Base-by-base conservation (phyloP, 2,797 vertebrate genomes). In the Urosaurus nigricauda region DNA sequence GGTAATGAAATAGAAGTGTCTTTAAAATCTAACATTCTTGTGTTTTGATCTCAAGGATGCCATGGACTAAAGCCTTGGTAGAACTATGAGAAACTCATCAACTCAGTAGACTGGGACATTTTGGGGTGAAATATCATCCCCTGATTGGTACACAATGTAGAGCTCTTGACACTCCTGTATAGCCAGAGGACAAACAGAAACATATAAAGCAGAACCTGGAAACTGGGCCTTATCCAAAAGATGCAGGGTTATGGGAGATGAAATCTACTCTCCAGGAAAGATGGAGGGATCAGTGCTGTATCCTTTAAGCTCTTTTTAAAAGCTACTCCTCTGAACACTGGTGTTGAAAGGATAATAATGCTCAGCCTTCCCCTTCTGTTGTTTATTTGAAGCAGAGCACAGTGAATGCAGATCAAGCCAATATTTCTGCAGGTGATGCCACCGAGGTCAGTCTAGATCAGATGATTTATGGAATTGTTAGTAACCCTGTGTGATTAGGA, bases 381-480 rank as follows among this genome's bases (percentile, higher is more conserved):
- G 65, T 73, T 86, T 90, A 29, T 74, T 85, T 88, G 32, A 87
- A 1, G 84, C 51, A 29, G 47, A 86, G 26, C 73, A 84, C 79
- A 87, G 91, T 12, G 86, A 94, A 95, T 95, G 87, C 74, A 94
- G 94, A 95, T 91, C 17, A 96, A 71, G 84, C 40, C 2, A 74
- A 5, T 91, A 87, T 92, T 95, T 96, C 88, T 94, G n/a, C 68
- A 90, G 56, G 74, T 90, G 90, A 90, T 85, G 89, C 63, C 85
- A 90, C 2, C 24, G 79, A 88, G 89, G 92, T 95, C 91, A 92
- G 53, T 40, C 75, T 92, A 37, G 84, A 91, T 88, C 87, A 9
- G 5, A 89, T 93, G 87, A 94, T 92, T 96, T 94, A 91, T 90
- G 68, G 90, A 95, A 92, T 87, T 91, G 77, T 92, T 93, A 92